phyloP scores from a whole-genome alignment of 2,888 invertebrate genomes.

The Lymantria monacha region DNA sequence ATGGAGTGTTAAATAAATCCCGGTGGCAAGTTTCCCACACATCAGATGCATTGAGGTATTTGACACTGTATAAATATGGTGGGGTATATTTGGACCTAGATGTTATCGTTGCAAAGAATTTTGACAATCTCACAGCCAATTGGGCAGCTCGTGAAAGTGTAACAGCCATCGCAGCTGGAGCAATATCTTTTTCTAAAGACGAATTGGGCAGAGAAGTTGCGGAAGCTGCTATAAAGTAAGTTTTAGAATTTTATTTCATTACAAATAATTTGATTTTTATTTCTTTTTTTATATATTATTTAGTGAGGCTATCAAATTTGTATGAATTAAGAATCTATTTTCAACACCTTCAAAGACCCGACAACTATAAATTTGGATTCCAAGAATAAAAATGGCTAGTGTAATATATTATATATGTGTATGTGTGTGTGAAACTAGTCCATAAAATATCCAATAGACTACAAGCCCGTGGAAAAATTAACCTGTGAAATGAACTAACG shows the following conservation, averaged over 20 bases:
- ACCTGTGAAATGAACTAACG: too few species aligned
- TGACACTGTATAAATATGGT: slow-evolving; percentile 28
- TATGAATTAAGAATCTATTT: too few species aligned
- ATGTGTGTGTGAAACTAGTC: too few species aligned
- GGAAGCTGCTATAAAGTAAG: slow-evolving; percentile 14
- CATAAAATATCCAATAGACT: too few species aligned
- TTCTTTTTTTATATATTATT: too few species aligned
- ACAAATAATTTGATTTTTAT: too few species aligned
- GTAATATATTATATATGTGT: too few species aligned
- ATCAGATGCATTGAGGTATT: slow-evolving; percentile 26
- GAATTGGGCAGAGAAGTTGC: slow-evolving; percentile 14
- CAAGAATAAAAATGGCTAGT: too few species aligned
- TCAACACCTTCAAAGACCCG: too few species aligned
- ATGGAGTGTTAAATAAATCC: slow-evolving; percentile 11
- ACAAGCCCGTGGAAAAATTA: too few species aligned
- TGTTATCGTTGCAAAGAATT: slow-evolving; percentile 19
- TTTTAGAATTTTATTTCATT: neutral
- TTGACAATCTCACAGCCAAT: slow-evolving; percentile 26
- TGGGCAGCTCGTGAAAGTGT: slow-evolving; percentile 23
- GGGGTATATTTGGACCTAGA: slow-evolving; percentile 33
- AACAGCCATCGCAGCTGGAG: slow-evolving; percentile 1
- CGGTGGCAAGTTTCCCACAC: slow-evolving; percentile 21
- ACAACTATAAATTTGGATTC: too few species aligned
- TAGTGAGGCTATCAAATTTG: too few species aligned
- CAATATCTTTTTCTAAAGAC: slow-evolving; percentile 15